Base-by-base conservation (phyloP, 2,797 vertebrate species). In the Darevskia nairensis region DNA sequence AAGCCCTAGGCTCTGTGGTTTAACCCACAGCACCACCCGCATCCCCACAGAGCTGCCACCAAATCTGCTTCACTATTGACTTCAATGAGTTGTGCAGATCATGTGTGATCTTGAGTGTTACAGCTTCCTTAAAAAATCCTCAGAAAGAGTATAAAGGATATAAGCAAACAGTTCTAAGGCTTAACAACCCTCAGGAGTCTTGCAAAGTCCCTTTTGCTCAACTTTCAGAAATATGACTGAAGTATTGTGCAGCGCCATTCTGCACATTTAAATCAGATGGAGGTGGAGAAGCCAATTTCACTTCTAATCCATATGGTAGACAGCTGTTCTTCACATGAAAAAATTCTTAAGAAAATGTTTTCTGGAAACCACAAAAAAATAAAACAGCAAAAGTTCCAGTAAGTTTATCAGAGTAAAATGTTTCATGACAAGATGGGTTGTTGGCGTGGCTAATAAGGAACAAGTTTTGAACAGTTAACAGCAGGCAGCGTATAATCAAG, bases 201-300 rank as follows among this genome's bases (percentile, higher is more conserved):
- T 84, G 35, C 80, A 92, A 82, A 87, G 89, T 88, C 81, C 83
- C 90, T 55, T 90, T 80, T 84, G 86, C 46, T 85, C 89, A 86
- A 84, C 81, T 72, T 89, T 92, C 76, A 86, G 25, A 90, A 91
- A 82, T 81, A 89, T 71, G 84, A 84, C 84, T 41, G n/a, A n/a
- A 74, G 19, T 59, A 59, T 82, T 35, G 50, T 25, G 61, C 64
- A 61, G n/a, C n/a, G 23, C 35, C 61, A 46, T 77, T 50, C 69
- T 92, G 46, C 88, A 91, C 87, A 90, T 90, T 93, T 91, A 94
- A 95, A 92, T 94, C 90, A 93, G 90, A 94, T 94, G 86, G 91
- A 86, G 88, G 92, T 32, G 61, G 89, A 91, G 81, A 94, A 91
- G 86, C 93, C 92, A 94, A 92, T 76, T 17, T 23, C 50, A 88